These are phyloP conservation scores for Alectoris magna DNA, from an alignment of 2,797 vertebrate genomes.

Conservation along the genomic window DNA sequence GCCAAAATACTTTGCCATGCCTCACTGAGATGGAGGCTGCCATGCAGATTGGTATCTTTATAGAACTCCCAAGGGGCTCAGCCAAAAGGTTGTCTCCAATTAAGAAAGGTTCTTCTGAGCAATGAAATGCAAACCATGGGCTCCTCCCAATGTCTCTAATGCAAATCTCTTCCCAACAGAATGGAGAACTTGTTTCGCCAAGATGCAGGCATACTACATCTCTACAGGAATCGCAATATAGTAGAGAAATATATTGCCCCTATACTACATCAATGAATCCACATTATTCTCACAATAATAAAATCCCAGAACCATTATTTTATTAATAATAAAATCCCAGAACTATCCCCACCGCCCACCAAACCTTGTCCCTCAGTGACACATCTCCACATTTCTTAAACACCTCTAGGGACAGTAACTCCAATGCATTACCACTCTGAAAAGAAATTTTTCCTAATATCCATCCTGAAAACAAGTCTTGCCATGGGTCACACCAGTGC, in stretches of 20 bases:
- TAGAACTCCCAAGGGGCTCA: background rate
- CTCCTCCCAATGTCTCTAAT: background rate
- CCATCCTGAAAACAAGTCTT: no score
- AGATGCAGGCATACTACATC: background rate
- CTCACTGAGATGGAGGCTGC: no score
- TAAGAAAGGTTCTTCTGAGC: background rate
- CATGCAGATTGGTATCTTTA: background rate
- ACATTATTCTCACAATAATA: background rate
- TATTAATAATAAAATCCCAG: no score
- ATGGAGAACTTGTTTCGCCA: background rate
- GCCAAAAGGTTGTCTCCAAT: background rate
- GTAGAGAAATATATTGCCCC: background rate
- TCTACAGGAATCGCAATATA: background rate
- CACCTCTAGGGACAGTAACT: no score
- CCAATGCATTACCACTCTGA: no score
- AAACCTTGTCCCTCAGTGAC: no score
- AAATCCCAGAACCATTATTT: no score
- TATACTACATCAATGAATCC: background rate
- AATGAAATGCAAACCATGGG: background rate
- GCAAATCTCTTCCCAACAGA: background rate
- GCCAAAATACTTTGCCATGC: background rate
- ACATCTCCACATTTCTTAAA: no score
- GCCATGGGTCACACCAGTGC: background rate
- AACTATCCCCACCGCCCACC: no score
- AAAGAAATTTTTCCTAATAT: no score